Conservation (phyloP, 1,140 invertebrate species). For the Nasonia giraulti region DNA sequence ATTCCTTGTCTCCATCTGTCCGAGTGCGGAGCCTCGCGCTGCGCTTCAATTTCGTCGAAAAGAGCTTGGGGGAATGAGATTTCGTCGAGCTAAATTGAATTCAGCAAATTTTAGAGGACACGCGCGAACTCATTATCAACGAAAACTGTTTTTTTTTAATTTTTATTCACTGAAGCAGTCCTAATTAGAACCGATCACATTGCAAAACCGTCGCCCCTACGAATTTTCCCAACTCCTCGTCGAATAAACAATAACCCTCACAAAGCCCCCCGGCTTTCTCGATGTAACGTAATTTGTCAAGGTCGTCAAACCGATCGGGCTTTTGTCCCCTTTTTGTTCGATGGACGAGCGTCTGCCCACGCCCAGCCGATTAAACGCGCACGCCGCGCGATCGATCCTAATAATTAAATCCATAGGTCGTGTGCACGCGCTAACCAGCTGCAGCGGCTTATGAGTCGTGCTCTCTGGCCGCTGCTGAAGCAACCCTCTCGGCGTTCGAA, state of each 20-base stretch:
- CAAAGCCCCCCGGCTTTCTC: not conserved
- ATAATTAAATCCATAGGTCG: constrained; percentile 68
- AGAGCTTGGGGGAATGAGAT: not conserved
- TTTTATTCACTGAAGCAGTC: too few relatives aligned
- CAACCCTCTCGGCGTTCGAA: not conserved
- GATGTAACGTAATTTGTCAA: constrained; percentile 45
- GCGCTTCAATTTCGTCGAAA: not conserved
- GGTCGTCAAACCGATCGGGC: constrained; percentile 22
- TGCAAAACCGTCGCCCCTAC: not conserved
- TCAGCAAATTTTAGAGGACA: too few relatives aligned
- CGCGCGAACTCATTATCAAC: not conserved
- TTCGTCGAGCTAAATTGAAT: not conserved
- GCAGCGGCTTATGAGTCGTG: not conserved
- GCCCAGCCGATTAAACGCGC: constrained; percentile 68
- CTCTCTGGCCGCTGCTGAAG: not conserved
- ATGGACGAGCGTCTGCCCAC: constrained; percentile 55
- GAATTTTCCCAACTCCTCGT: not conserved
- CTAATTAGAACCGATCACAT: too few relatives aligned
- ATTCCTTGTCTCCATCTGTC: constrained; percentile 4
- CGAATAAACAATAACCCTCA: not conserved
- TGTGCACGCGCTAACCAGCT: constrained; percentile 8
- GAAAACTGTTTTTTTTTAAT: too few relatives aligned
- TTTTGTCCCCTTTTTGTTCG: constrained; percentile 61
- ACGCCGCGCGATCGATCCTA: constrained; percentile 61
- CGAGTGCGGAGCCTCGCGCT: not conserved